Conservation (phyloP, 1,140 invertebrate species). For the Zaprionus capensis region DNA sequence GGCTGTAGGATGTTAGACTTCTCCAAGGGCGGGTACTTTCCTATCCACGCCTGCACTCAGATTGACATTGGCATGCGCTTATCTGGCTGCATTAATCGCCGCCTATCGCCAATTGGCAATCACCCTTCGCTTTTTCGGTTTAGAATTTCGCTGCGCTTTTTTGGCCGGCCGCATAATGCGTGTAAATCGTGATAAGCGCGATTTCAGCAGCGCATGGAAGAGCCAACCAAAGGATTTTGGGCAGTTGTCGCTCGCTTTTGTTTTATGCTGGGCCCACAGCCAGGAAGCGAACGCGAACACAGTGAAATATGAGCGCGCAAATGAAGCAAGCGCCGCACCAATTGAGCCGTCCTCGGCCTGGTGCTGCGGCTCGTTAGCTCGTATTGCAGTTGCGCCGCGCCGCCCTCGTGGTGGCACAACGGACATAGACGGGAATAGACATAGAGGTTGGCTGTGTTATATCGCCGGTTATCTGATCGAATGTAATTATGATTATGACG, state of each 20-base stretch:
- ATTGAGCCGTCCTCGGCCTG: slow-evolving; percentile 52
- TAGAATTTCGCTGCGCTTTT: slow-evolving; percentile 80
- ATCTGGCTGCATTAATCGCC: slow-evolving; percentile 72
- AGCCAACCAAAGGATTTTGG: slow-evolving; percentile 61
- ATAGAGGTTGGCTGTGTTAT: slow-evolving; percentile 32
- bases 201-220: slow-evolving; percentile 48
- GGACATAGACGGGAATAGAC: not conserved
- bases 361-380: slow-evolving; percentile 62
- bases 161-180: slow-evolving; percentile 65
- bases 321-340: slow-evolving; percentile 63
- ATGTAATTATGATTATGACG: slow-evolving; percentile 83
- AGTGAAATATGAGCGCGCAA: slow-evolving; percentile 79
- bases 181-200: slow-evolving; percentile 77
- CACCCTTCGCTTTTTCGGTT: slow-evolving; percentile 51
- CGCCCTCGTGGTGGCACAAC: slow-evolving; percentile 32
- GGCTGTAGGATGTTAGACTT: slow-evolving; percentile 3
- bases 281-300: slow-evolving; percentile 31
- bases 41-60: slow-evolving; percentile 10
- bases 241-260: slow-evolving; percentile 53
- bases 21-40: not conserved
- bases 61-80: slow-evolving; percentile 30
- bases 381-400: slow-evolving; percentile 69
- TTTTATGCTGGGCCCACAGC: slow-evolving; percentile 60
- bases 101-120: slow-evolving; percentile 14
- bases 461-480: slow-evolving; percentile 75